phyloP scores from a whole-genome alignment of 2,888 invertebrate genomes.

The Syrista parreyssii region DNA sequence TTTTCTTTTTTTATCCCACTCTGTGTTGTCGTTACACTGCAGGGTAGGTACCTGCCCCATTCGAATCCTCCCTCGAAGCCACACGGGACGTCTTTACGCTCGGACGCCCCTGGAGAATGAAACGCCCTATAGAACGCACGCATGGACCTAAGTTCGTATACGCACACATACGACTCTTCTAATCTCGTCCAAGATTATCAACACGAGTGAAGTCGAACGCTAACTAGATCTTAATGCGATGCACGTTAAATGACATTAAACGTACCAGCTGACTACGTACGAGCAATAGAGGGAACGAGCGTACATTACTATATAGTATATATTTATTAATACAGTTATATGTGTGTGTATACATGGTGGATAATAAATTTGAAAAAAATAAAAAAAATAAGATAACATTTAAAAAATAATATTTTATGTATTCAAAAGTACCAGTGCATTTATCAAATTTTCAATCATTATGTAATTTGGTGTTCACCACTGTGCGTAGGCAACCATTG shows the following conservation, averaged over 20 bases:
- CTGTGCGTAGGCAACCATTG: neutral
- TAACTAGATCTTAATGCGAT: slow-evolving; percentile 50
- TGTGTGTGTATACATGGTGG: neutral
- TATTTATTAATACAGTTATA: too few species aligned
- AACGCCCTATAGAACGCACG: slow-evolving; percentile 27
- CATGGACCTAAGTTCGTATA: slow-evolving; percentile 20
- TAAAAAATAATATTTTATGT: neutral
- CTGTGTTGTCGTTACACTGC: slow-evolving; percentile 10
- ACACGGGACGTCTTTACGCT: slow-evolving; percentile 52
- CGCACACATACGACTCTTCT: slow-evolving; percentile 14
- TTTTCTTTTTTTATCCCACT: neutral
- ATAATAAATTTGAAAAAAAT: neutral
- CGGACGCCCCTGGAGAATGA: slow-evolving; percentile 58
- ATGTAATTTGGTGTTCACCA: neutral
- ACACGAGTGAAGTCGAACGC: slow-evolving; percentile 34
- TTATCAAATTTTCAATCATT: neutral
- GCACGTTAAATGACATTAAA: slow-evolving; percentile 31
- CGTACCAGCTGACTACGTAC: slow-evolving; percentile 21
- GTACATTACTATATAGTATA: neutral
- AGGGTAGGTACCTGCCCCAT: slow-evolving; percentile 40
- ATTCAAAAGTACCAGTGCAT: neutral
- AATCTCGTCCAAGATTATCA: slow-evolving; percentile 40
- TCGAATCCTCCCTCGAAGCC: slow-evolving; percentile 25
- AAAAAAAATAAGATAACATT: neutral
- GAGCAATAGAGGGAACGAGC: neutral